A percentile compares a stretch with the other conserved stretches of the same genome.
Conservation (phyloP, 2,888 invertebrate genomes). For the Parnassius glacialis region DNA sequence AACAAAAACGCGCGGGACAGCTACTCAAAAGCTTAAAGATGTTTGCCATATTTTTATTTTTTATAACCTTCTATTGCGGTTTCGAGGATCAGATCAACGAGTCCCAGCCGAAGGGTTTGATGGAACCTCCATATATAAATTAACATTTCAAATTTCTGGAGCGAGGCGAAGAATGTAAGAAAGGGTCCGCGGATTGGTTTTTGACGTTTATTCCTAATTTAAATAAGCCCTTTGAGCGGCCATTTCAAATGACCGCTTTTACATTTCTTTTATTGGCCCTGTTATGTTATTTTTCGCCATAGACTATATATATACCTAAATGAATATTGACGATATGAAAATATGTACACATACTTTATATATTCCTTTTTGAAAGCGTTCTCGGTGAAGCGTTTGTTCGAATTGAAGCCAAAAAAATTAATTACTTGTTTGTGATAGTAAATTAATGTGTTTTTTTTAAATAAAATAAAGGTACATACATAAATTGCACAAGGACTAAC, state of each 20-base stretch:
- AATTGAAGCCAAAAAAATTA: too few relatives aligned
- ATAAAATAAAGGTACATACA: too few relatives aligned
- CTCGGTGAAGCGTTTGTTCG: too few relatives aligned
- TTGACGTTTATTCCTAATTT: conserved; percentile 24
- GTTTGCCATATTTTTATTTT: conserved; percentile 9
- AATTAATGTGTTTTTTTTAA: too few relatives aligned
- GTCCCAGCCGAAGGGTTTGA: conserved; percentile 14
- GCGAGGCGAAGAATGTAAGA: neutral
- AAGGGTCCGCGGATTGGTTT: conserved; percentile 17
- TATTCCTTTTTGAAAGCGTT: too few relatives aligned
- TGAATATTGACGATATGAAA: too few relatives aligned
- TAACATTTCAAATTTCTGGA: conserved; percentile 20
- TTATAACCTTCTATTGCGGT: conserved; percentile 7
- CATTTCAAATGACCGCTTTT: conserved; percentile 9
- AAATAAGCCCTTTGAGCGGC: conserved; percentile 18
- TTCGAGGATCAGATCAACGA: neutral
- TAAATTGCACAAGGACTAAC: too few relatives aligned
- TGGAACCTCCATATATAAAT: conserved; percentile 21
- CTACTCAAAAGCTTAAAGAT: conserved; percentile 2
- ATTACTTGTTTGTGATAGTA: too few relatives aligned
- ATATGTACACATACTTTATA: too few relatives aligned
- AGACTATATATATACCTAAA: neutral
- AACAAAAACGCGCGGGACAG: too few relatives aligned
- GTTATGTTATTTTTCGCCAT: neutral
- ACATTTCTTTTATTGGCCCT: conserved; percentile 13